These are phyloP conservation scores for Drosophila pectinifera DNA, from an alignment of 1,140 invertebrate genomes.

Conservation along the genomic window DNA sequence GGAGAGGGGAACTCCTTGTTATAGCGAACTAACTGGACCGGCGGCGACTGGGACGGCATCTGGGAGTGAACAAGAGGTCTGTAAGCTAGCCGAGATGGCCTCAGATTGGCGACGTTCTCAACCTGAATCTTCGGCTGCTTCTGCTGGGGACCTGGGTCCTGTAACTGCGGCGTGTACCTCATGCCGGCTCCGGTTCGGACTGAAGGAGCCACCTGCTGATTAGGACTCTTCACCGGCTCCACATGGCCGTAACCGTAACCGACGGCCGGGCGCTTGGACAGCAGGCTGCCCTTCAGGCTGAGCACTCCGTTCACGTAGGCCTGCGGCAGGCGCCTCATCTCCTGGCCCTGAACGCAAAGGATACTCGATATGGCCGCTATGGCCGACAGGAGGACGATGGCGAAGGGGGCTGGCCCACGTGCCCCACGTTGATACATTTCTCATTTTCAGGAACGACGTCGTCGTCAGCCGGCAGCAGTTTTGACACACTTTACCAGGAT, in stretches of 20 bases:
- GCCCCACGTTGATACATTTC: conserved; percentile 57
- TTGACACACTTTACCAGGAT: conserved; percentile 32
- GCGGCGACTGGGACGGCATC: neutral
- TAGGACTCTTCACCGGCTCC: neutral
- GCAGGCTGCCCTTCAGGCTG: conserved; percentile 54
- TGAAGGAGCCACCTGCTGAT: neutral
- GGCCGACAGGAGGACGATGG: conserved; percentile 15
- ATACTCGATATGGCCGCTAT: conserved; percentile 9
- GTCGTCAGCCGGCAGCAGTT: conserved; percentile 28
- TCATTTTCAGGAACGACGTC: conserved; percentile 27
- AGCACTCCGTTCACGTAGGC: conserved; percentile 67
- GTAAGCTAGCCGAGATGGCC: conserved; percentile 1
- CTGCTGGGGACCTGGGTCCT: conserved; percentile 6
- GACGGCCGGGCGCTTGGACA: conserved; percentile 23
- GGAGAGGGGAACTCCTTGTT: conserved; percentile 6
- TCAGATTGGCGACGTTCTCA: neutral
- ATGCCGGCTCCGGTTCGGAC: neutral
- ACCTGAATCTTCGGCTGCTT: conserved; percentile 17
- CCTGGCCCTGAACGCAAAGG: neutral
- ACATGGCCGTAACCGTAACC: neutral
- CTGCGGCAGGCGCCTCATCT: neutral
- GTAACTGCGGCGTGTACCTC: neutral
- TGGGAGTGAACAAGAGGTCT: conserved; percentile 9
- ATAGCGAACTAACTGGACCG: neutral
- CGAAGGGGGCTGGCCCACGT: conserved; percentile 16